Evolutionary conservation across 2,888 invertebrate genomes (phyloP), one percentile per base, ranked within the genome.

Genomic region (Bruchidius siliquastri): DNA sequence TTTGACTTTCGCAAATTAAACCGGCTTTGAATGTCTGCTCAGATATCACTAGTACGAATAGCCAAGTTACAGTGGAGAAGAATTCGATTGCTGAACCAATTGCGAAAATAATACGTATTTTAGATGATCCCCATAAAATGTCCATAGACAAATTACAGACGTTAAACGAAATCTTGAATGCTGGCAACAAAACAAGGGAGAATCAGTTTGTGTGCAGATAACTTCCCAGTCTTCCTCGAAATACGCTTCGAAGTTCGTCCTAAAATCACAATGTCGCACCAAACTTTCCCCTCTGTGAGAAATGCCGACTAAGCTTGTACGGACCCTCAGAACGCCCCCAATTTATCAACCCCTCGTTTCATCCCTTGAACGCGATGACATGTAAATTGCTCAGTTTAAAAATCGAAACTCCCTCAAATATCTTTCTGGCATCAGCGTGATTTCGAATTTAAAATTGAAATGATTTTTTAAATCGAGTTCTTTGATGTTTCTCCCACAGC

Each of bases 341-440:
- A 49, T 49, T 49, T 49, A 49, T 49, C 49, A 49, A 49, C 49
- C 49, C 30, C 49, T 49, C 49, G 49, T 49, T 49, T 49, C 21
- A 32, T 21, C 49, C 71, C 71, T 49, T 49, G 20, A 30, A 22
- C 21, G 71, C 81, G 81, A 79, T 78, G 81, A 80, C 80, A 83
- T 83, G 83, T 81, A 83, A 83, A 84, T 84, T 82, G 82, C 82
- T 82, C 80, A 81, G 82, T 82, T 83, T 82, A 79, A 80, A 83
- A 81, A 79, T 78, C 82, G 80, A 81, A 80, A 82, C 82, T 81
- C 81, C 80, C 79, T 78, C 80, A 80, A 81, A 82, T 81, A 79
- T 76, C 79, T 77, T 80, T 81, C 80, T 79, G 81, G 79, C 49
- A 13, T 18, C 49, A 13, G 10, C 49, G 49, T 49, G 49, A 49